Evolutionary conservation across 2,113 vertebrate genomes (phyloP).

Genomic region (Ramphastos sulfuratus): DNA sequence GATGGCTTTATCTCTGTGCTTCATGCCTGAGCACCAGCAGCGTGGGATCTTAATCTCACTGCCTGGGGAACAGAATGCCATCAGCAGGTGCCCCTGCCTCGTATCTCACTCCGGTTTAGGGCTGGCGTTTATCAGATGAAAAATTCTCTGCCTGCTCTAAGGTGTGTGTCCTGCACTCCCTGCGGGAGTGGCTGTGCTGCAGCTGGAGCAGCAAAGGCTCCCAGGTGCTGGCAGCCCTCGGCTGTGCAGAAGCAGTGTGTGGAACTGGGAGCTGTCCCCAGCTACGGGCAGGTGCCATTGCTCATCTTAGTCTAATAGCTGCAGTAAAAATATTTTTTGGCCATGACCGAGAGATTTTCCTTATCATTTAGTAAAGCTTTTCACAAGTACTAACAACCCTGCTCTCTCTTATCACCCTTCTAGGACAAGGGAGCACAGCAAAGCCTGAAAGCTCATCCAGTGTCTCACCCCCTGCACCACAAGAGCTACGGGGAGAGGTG

Average conservation of each 20-base stretch:
- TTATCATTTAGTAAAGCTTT: background rate
- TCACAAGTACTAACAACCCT: background rate
- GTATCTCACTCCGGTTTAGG: background rate
- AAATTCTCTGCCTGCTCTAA: background rate
- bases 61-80: background rate
- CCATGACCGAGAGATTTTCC: background rate
- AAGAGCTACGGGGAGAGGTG: fast-evolving
- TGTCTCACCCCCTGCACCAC: background rate
- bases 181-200: background rate
- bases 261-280: background rate
- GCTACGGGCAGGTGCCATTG: fast-evolving
- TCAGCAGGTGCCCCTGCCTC: background rate
- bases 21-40: background rate
- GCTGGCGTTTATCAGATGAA: background rate
- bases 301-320: background rate
- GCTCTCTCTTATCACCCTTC: no score
- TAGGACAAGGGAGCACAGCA: background rate
- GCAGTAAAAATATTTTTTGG: background rate
- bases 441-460: fast-evolving
- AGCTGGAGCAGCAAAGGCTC: background rate
- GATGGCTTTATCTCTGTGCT: background rate
- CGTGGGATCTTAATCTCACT: background rate
- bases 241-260: fast-evolving
- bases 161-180: background rate
- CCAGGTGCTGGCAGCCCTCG: fast-evolving